Evolutionary conservation across 37 sponge, comb jelly and placozoan genomes (phyloP).

Genomic region (Petrosia ficiformis): DNA sequence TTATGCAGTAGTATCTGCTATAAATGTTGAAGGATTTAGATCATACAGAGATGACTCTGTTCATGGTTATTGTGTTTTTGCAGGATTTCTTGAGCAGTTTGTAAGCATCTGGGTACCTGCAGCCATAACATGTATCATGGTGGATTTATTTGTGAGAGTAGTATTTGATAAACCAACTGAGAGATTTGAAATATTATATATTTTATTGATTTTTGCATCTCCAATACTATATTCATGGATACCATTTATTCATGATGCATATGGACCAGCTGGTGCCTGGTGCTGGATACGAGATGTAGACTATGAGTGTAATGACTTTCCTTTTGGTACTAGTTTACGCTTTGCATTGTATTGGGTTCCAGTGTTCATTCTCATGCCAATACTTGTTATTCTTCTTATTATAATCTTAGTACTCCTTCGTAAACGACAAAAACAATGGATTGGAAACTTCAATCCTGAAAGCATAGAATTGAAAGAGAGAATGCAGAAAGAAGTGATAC

Average conservation of each 20-base stretch:
- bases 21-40: slow-evolving; percentile 37
- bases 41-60: neutral
- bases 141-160: slow-evolving; percentile 33
- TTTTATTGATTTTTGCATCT: slow-evolving; percentile 20
- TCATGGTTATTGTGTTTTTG: slow-evolving; percentile 7
- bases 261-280: slow-evolving; percentile 55
- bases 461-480: neutral
- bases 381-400: slow-evolving; percentile 4
- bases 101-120: slow-evolving; percentile 16
- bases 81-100: slow-evolving; percentile 41
- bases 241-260: slow-evolving; percentile 54
- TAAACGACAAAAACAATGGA: neutral
- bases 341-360: slow-evolving; percentile 13
- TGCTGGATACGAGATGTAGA: neutral
- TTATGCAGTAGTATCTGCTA: slow-evolving; percentile 21
- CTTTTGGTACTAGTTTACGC: neutral
- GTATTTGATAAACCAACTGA: slow-evolving; percentile 23
- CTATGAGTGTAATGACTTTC: neutral
- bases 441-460: neutral
- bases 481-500: neutral
- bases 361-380: slow-evolving; percentile 10
- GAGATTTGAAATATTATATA: slow-evolving; percentile 33
- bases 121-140: slow-evolving; percentile 24
- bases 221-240: slow-evolving; percentile 53
- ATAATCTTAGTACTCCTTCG: neutral